A percentile compares a stretch with the other conserved stretches of the same genome.
These are phyloP conservation scores for Hoplostethus mediterraneus DNA, from an alignment of 2,797 vertebrate species.

Conservation along the genomic window DNA sequence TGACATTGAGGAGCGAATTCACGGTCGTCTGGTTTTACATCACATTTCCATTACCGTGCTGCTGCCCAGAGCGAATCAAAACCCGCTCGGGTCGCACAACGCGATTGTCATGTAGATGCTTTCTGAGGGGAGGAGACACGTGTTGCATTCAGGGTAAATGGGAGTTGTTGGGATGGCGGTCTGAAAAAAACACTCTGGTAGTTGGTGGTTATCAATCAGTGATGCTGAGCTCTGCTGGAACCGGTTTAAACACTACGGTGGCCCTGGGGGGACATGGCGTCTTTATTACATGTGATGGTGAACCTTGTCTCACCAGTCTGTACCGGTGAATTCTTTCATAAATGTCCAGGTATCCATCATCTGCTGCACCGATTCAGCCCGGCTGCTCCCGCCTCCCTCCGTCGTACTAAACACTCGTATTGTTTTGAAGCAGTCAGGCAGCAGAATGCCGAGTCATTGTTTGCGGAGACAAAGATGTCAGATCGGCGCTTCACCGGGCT, in stretches of 20 bases:
- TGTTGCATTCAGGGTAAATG: slow-evolving; percentile 16
- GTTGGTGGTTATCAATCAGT: not conserved
- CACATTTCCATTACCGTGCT: slow-evolving; percentile 68
- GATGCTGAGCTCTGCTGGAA: no score
- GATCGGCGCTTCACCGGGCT: slow-evolving; percentile 44
- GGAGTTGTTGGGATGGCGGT: slow-evolving; percentile 15
- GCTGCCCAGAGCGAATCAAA: slow-evolving; percentile 41
- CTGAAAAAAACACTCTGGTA: slow-evolving; percentile 35
- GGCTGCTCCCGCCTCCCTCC: slow-evolving; percentile 7
- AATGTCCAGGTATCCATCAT: slow-evolving; percentile 47
- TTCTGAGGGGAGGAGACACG: slow-evolving; percentile 22
- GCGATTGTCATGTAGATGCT: slow-evolving; percentile 53
- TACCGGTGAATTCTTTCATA: slow-evolving; percentile 12
- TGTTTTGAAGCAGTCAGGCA: slow-evolving; percentile 48
- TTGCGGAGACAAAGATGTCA: slow-evolving; percentile 62
- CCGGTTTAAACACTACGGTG: no score
- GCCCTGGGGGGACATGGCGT: no score
- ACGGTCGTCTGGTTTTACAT: slow-evolving; percentile 78
- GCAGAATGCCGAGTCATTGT: slow-evolving; percentile 55
- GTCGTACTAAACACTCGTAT: slow-evolving; percentile 31
- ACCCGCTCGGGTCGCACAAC: slow-evolving; percentile 17
- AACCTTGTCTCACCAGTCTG: slow-evolving; percentile 3
- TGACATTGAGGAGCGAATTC: slow-evolving; percentile 78
- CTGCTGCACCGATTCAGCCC: slow-evolving; percentile 22
- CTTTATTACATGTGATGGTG: no score